Evolutionary conservation across 2,113 vertebrate genomes (phyloP).

Genomic region (Pseudorasbora parva): DNA sequence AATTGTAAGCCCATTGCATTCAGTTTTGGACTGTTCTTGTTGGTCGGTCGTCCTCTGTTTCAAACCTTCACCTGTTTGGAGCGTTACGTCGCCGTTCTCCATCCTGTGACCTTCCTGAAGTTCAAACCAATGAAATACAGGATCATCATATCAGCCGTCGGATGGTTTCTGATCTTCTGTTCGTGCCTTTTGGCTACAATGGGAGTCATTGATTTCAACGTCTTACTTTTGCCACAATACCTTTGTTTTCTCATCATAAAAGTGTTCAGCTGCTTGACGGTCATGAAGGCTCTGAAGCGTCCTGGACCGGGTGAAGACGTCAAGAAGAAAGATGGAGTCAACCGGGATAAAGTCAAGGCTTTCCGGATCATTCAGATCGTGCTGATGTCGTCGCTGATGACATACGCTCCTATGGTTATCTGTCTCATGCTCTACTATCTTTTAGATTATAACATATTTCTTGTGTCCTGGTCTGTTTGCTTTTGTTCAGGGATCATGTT

Average conservation of each 20-base stretch:
- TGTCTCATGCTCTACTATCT: neutral
- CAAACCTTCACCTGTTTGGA: conserved; percentile 36
- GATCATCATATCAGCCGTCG: neutral
- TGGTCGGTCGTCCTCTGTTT: conserved; percentile 7
- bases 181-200: neutral
- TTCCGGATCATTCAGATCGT: conserved; percentile 37
- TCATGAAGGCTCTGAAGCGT: conserved; percentile 42
- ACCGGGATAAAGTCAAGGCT: conserved; percentile 38
- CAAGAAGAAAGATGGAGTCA: neutral
- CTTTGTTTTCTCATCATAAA: neutral
- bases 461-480: neutral
- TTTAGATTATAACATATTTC: neutral
- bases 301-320: conserved; percentile 12
- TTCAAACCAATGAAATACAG: conserved; percentile 25
- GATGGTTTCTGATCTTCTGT: conserved; percentile 31
- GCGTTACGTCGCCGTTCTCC: neutral
- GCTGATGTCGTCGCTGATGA: conserved; percentile 2
- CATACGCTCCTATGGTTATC: neutral
- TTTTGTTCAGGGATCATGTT: neutral
- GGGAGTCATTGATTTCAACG: neutral
- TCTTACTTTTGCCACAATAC: conserved; percentile 39
- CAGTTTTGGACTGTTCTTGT: neutral
- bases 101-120: conserved; percentile 35
- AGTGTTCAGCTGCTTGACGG: conserved; percentile 17
- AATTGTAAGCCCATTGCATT: neutral